phyloP scores from a whole-genome alignment of 2,888 invertebrate species.

The Sesia apiformis region DNA sequence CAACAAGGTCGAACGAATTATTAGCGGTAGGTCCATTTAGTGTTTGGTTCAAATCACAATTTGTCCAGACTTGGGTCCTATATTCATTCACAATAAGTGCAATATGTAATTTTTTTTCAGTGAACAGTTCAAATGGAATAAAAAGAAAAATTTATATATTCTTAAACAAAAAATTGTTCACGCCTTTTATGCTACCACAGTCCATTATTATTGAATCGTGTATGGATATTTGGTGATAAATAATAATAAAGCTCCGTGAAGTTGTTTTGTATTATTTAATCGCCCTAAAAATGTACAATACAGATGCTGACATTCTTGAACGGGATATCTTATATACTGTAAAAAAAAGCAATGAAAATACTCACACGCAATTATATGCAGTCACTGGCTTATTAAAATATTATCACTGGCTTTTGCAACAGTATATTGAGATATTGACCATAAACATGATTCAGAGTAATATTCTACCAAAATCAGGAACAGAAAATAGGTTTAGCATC shows the following conservation, averaged over 20 bases:
- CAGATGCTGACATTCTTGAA: slow-evolving; percentile 63
- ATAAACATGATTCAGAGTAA: slow-evolving; percentile 53
- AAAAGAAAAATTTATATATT: no score
- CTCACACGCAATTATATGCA: slow-evolving; percentile 52
- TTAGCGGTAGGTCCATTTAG: no score
- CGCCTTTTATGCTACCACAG: no score
- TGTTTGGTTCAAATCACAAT: no score
- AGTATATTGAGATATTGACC: slow-evolving; percentile 23
- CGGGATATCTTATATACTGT: slow-evolving; percentile 36
- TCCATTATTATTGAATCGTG: no score
- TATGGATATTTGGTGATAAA: no score
- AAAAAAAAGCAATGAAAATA: slow-evolving; percentile 46
- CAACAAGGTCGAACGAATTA: no score
- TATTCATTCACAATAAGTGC: no score
- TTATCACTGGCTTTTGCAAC: slow-evolving; percentile 43
- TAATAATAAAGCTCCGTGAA: slow-evolving; percentile 25
- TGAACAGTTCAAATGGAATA: no score
- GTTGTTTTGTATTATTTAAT: slow-evolving; percentile 66
- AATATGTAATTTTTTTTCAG: no score
- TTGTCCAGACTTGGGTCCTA: no score
- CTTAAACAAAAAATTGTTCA: no score
- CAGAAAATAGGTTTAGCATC: slow-evolving; percentile 60
- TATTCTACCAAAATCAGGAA: slow-evolving; percentile 66
- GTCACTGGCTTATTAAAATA: slow-evolving; percentile 55
- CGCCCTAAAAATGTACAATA: slow-evolving; percentile 72